Percentiles rank a stretch among this genome's conserved stretches.
Evolutionary conservation across 2,797 vertebrate species (phyloP).

Genomic region (Garrulus glandarius): DNA sequence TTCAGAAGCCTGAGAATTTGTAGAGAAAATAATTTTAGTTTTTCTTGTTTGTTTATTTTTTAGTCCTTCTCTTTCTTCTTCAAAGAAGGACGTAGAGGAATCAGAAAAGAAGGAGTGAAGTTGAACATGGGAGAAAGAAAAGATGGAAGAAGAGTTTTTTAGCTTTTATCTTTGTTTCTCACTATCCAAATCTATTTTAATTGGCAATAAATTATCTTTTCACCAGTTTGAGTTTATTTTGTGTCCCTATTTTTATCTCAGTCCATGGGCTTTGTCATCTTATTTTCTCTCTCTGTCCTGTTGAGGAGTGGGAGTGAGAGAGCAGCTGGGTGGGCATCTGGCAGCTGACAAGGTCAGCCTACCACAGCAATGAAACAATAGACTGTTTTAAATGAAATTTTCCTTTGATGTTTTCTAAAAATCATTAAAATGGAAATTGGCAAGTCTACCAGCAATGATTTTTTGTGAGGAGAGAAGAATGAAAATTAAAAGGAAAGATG

Average conservation of each 20-base stretch:
- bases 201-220: not conserved
- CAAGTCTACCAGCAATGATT: not conserved
- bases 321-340: not conserved
- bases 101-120: not conserved
- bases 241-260: not conserved
- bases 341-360: not conserved
- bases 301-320: not conserved
- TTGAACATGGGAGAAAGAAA: not conserved
- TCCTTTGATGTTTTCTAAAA: not conserved
- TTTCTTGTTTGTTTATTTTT: not conserved
- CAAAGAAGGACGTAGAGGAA: accelerated
- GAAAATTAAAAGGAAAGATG: not conserved
- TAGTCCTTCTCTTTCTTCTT: not conserved
- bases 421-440: not conserved
- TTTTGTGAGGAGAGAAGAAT: not conserved
- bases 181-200: not conserved
- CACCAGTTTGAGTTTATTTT: not conserved
- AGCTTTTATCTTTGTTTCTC: not conserved
- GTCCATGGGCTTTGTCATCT: not conserved
- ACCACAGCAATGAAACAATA: not conserved
- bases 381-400: not conserved
- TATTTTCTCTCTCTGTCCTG: not conserved
- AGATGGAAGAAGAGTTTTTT: accelerated
- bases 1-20: not conserved
- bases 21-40: not conserved